Conservation (phyloP, 2,888 invertebrate species). For the Cephus nigrinus region DNA sequence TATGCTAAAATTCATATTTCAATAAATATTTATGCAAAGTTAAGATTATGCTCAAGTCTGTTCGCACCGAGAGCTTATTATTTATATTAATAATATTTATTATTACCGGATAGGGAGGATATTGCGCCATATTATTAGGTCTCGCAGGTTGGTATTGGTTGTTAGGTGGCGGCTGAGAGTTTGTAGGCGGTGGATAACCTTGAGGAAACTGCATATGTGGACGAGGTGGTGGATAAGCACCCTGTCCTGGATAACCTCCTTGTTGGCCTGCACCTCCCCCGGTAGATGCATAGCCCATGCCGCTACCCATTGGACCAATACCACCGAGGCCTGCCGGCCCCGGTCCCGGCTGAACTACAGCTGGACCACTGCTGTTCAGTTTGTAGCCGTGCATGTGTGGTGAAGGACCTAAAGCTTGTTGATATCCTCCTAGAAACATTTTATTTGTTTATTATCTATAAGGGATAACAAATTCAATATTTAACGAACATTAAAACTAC, state of each 20-base stretch:
- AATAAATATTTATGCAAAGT: conserved; percentile 8
- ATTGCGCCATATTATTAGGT: conserved; percentile 63
- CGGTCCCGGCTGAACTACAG: conserved; percentile 70
- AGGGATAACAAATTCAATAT: conserved; percentile 13
- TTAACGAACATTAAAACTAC: not conserved
- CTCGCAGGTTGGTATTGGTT: conserved; percentile 63
- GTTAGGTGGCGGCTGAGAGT: conserved; percentile 60
- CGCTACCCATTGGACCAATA: conserved; percentile 58
- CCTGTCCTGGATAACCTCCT: conserved; percentile 65
- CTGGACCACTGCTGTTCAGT: conserved; percentile 65
- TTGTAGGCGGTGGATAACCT: conserved; percentile 58
- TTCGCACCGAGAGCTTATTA: not conserved
- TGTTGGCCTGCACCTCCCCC: conserved; percentile 68
- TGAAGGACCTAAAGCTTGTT: conserved; percentile 72
- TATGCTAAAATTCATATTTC: conserved; percentile 70
- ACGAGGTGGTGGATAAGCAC: conserved; percentile 65
- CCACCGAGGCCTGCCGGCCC: conserved; percentile 59
- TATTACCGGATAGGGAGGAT: conserved; percentile 59
- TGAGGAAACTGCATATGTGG: conserved; percentile 67
- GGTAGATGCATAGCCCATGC: conserved; percentile 59
- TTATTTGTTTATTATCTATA: conserved; percentile 24
- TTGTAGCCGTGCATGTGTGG: conserved; percentile 74
- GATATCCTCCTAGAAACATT: conserved; percentile 68
- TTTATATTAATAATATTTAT: conserved; percentile 5
- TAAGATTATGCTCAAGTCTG: not conserved